These are phyloP conservation scores for Craseonycteris thonglongyai DNA, from an alignment of 2,113 vertebrate genomes.

Conservation along the genomic window DNA sequence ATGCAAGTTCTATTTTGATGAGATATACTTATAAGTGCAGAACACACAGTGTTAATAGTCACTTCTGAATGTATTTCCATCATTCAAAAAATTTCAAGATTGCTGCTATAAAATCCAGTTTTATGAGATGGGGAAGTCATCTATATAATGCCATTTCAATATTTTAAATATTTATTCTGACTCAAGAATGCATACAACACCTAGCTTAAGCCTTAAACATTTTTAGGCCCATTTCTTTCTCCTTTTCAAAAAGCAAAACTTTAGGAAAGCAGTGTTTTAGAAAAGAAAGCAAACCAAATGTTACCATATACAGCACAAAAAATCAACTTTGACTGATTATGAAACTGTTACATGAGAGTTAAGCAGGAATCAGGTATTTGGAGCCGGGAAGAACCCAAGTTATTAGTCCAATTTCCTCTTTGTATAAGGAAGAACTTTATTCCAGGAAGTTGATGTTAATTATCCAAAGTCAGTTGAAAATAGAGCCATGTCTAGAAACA, in stretches of 20 bases:
- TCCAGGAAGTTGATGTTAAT: background rate
- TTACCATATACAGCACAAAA: background rate
- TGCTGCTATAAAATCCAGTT: background rate
- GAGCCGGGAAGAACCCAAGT: background rate
- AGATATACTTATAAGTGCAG: background rate
- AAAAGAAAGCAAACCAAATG: background rate
- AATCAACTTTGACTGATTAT: background rate
- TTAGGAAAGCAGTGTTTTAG: background rate
- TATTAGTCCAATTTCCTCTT: background rate
- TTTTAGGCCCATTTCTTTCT: background rate
- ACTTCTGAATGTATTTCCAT: background rate
- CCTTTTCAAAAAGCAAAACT: background rate
- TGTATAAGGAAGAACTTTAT: background rate
- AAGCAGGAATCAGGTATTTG: background rate
- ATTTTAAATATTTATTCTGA: background rate
- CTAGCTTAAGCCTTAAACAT: background rate
- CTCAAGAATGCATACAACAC: background rate
- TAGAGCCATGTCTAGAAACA: background rate
- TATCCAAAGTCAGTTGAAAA: background rate
- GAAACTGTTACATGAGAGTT: background rate
- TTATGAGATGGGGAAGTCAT: background rate
- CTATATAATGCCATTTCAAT: background rate
- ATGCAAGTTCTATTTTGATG: background rate
- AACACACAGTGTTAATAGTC: background rate
- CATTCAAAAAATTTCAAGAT: background rate